phyloP scores from a whole-genome alignment of 2,888 invertebrate species.

The Rhagium mordax region DNA sequence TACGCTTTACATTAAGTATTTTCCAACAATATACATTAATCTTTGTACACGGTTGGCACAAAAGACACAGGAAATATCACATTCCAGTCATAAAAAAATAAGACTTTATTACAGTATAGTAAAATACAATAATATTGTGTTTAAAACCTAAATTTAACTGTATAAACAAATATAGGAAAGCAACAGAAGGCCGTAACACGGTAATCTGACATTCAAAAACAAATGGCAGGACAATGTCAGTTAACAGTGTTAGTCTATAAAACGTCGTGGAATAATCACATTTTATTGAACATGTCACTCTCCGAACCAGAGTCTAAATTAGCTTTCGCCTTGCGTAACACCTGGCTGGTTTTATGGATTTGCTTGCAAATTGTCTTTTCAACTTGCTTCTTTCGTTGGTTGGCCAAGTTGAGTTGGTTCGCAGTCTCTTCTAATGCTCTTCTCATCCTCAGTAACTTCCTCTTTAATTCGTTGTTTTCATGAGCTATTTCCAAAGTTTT shows the following conservation, averaged over 20 bases:
- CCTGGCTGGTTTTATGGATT: conserved; percentile 85
- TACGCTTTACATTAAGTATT: conserved; percentile 37
- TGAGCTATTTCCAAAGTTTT: conserved; percentile 63
- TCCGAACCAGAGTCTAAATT: conserved; percentile 76
- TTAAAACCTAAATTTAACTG: conserved; percentile 41
- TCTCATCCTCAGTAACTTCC: conserved; percentile 80
- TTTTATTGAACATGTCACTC: conserved; percentile 60
- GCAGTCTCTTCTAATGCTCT: conserved; percentile 85
- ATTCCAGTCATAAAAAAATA: conserved; percentile 37
- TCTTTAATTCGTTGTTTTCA: conserved; percentile 82
- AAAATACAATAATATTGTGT: conserved; percentile 38
- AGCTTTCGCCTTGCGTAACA: conserved; percentile 82
- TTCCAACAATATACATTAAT: conserved; percentile 32
- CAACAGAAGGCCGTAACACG: conserved; percentile 23
- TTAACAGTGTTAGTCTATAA: neutral
- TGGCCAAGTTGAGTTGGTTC: conserved; percentile 82
- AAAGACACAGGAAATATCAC: conserved; percentile 42
- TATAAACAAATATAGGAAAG: conserved; percentile 29
- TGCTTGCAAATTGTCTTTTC: conserved; percentile 88
- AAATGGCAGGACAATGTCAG: conserved; percentile 32
- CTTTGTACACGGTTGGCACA: conserved; percentile 41
- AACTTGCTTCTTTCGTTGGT: conserved; percentile 85
- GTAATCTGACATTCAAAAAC: conserved; percentile 9
- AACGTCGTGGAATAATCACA: neutral
- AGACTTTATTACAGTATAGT: conserved; percentile 36